phyloP scores from a whole-genome alignment of 1,140 invertebrate species.

The Drosophila yakuba region DNA sequence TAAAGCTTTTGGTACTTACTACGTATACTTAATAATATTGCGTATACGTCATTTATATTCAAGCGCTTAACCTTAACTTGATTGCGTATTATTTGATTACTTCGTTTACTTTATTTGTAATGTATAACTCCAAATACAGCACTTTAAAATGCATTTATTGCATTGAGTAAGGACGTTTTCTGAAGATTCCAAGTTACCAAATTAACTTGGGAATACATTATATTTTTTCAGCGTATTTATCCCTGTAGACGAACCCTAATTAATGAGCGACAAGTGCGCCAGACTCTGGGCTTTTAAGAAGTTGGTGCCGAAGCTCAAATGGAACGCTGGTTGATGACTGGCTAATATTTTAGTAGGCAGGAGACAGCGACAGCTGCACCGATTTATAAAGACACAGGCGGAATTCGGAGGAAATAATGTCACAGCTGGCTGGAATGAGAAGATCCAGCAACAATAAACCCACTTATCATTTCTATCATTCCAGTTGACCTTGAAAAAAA shows the following conservation, averaged over 20 bases:
- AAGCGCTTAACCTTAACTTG: too few relatives aligned
- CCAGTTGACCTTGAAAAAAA: constrained; percentile 37
- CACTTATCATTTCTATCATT: constrained; percentile 13
- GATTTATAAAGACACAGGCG: constrained; percentile 64
- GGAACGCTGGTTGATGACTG: constrained; percentile 62
- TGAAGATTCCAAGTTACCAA: too few relatives aligned
- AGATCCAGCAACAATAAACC: not conserved
- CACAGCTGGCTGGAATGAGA: constrained; percentile 1
- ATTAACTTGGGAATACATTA: not conserved
- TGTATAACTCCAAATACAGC: too few relatives aligned
- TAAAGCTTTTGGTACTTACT: not conserved
- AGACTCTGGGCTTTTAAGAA: constrained; percentile 24
- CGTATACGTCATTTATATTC: not conserved
- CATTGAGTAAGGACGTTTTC: too few relatives aligned
- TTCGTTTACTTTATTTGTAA: too few relatives aligned
- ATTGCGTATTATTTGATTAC: too few relatives aligned
- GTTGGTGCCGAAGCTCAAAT: constrained; percentile 37
- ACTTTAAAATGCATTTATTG: too few relatives aligned
- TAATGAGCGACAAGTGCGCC: constrained; percentile 79
- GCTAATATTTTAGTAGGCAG: constrained; percentile 65
- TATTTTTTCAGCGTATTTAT: constrained; percentile 1
- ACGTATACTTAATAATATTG: constrained; percentile 1
- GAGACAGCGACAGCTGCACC: constrained; percentile 54
- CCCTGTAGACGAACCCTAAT: constrained; percentile 59
- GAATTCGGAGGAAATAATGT: constrained; percentile 11